phyloP scores from a whole-genome alignment of 2,888 invertebrate genomes.

The Rosalia funebris region DNA sequence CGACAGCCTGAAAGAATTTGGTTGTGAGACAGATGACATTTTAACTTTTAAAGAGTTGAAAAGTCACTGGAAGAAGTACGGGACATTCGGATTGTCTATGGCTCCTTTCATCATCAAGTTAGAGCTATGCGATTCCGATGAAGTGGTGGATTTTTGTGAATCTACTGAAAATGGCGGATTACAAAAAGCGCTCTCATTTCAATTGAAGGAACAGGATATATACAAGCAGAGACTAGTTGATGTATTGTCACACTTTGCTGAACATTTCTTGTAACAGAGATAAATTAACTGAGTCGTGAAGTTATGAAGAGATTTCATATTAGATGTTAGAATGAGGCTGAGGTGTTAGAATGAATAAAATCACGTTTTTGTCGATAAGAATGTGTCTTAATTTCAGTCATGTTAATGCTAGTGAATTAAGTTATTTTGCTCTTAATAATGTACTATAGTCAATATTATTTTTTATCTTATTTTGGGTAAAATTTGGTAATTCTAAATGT shows the following conservation, averaged over 20 bases:
- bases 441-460: no score
- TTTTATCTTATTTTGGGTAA: no score
- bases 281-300: no score
- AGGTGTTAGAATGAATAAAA: no score
- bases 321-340: no score
- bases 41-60: constrained; percentile 32
- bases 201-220: constrained; percentile 36
- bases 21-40: constrained; percentile 33
- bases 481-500: no score
- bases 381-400: no score
- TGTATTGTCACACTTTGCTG: not conserved
- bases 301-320: no score
- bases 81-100: constrained; percentile 36
- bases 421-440: no score
- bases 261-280: not conserved
- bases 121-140: not conserved
- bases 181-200: constrained; percentile 22
- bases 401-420: no score
- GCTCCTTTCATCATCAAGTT: constrained; percentile 13
- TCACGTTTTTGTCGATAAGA: no score
- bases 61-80: constrained; percentile 40
- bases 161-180: constrained; percentile 1
- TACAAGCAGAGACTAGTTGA: constrained; percentile 15
- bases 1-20: constrained; percentile 32
- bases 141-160: constrained; percentile 16